phyloP scores from a whole-genome alignment of 2,888 invertebrate species.

The Pasiphila rectangulata region DNA sequence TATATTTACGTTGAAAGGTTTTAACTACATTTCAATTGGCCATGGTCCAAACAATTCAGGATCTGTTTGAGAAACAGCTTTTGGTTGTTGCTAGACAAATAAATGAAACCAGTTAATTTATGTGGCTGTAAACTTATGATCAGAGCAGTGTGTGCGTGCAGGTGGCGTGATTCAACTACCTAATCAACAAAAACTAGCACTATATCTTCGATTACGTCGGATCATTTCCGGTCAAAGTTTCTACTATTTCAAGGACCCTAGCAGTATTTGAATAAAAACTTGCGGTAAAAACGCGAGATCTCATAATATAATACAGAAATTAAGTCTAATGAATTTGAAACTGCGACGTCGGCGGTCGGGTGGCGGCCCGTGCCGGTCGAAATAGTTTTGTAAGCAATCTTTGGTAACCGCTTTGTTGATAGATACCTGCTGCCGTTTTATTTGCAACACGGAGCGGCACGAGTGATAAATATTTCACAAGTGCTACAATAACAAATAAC shows the following conservation, averaged over 20 bases:
- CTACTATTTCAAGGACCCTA: constrained; percentile 4
- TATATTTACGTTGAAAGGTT: not conserved
- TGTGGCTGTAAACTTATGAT: not conserved
- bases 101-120: not conserved
- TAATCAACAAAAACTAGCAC: constrained; percentile 5
- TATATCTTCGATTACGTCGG: constrained; percentile 19
- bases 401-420: constrained; percentile 12
- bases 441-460: constrained; percentile 3
- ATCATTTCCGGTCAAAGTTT: constrained; percentile 24
- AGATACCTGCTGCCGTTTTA: constrained; percentile 2
- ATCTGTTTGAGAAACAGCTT: not conserved
- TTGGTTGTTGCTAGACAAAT: not conserved
- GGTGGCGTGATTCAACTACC: constrained; percentile 17
- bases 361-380: not conserved
- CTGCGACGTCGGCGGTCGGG: too few relatives aligned
- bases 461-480: constrained; percentile 5
- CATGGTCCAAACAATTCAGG: not conserved
- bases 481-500: not conserved
- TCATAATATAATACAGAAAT: not conserved
- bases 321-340: too few relatives aligned
- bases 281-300: not conserved
- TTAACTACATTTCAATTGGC: not conserved
- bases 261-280: not conserved
- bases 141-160: not conserved
- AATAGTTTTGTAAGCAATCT: constrained; percentile 7